Percentiles rank a stretch among this genome's conserved stretches.
These are phyloP conservation scores for Tachina lurida DNA, from an alignment of 2,888 invertebrate genomes.

Conservation along the genomic window DNA sequence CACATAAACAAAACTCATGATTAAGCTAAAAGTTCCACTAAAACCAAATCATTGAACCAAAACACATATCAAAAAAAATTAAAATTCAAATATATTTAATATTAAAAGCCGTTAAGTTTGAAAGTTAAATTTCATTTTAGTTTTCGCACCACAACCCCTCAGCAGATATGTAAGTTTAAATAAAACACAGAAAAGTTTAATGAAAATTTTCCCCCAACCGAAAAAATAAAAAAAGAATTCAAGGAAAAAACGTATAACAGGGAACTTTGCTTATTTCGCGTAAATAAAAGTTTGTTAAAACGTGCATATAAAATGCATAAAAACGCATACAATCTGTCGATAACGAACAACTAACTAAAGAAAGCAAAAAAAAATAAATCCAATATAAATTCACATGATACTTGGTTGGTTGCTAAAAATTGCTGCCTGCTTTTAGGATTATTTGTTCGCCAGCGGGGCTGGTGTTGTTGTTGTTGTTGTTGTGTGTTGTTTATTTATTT, in stretches of 20 bases:
- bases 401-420: conserved; percentile 44
- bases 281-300: conserved; percentile 62
- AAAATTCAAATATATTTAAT: conserved; percentile 1
- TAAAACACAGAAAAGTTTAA: conserved; percentile 44
- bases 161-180: conserved; percentile 38
- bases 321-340: conserved; percentile 61
- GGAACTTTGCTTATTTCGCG: conserved; percentile 70
- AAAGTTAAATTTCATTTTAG: conserved; percentile 37
- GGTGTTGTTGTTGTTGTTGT: conserved; percentile 56
- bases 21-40: background rate
- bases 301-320: conserved; percentile 58
- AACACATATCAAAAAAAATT: background rate
- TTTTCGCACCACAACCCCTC: conserved; percentile 1
- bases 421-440: conserved; percentile 61
- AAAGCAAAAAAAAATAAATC: conserved; percentile 30
- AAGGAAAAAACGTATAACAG: background rate
- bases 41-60: background rate
- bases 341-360: conserved; percentile 15
- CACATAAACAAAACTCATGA: conserved; percentile 7
- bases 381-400: conserved; percentile 66
- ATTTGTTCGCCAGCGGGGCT: conserved; percentile 37
- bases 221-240: background rate
- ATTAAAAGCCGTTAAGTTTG: conserved; percentile 8
- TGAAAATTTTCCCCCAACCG: background rate
- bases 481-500: conserved; percentile 55